Conservation (phyloP, 2,888 invertebrate species). For the Belgica antarctica region DNA sequence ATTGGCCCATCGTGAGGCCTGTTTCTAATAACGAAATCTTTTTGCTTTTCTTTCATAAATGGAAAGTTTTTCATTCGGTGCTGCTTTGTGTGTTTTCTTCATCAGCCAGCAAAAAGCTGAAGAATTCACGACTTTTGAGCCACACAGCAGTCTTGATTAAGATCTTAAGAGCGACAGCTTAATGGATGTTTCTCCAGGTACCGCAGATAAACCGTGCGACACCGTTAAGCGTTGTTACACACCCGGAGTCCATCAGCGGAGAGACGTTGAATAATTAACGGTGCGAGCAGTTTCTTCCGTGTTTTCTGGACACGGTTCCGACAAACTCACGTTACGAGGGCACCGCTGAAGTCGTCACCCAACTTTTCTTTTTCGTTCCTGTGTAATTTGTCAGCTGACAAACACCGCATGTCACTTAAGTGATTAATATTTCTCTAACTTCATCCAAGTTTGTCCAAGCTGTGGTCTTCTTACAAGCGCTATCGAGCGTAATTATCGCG, state of each 20-base stretch:
- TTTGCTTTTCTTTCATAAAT: slow-evolving; percentile 33
- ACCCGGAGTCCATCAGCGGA: not conserved
- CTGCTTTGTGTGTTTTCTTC: too few relatives aligned
- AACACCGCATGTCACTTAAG: not conserved
- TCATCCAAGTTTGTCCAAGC: too few relatives aligned
- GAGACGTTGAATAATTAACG: slow-evolving; percentile 8
- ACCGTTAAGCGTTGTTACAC: too few relatives aligned
- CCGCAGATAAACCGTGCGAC: not conserved
- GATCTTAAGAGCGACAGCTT: slow-evolving; percentile 1
- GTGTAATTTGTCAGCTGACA: too few relatives aligned
- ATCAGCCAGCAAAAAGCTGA: not conserved
- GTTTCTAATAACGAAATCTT: not conserved
- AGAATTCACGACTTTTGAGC: slow-evolving; percentile 17
- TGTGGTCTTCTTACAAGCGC: too few relatives aligned
- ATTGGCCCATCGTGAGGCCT: slow-evolving; percentile 29
- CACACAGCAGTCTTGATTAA: slow-evolving; percentile 5
- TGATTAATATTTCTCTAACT: too few relatives aligned
- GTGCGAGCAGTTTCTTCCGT: not conserved
- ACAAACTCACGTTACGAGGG: not conserved
- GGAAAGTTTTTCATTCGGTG: slow-evolving; percentile 7
- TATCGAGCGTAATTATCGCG: too few relatives aligned
- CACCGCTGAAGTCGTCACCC: not conserved
- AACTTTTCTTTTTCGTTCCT: slow-evolving; percentile 4
- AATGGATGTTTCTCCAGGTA: slow-evolving; percentile 1
- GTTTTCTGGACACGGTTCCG: not conserved